Percentiles rank a stretch among this genome's conserved stretches.
phyloP scores from a whole-genome alignment of 2,113 vertebrate species.

The Echinops telfairi region DNA sequence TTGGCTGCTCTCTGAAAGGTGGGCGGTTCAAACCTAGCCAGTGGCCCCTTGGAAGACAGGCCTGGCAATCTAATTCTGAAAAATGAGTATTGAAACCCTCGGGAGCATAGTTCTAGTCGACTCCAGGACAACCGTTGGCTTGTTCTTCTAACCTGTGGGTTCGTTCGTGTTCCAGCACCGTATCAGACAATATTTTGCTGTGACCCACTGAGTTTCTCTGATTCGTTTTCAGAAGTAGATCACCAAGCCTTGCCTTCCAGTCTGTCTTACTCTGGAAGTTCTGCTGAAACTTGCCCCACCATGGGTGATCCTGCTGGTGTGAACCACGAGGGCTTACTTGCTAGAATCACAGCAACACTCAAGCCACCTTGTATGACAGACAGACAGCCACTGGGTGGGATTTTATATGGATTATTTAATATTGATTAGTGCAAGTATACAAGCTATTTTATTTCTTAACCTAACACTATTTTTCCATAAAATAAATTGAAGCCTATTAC shows the following conservation, averaged over 20 bases:
- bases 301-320: neutral
- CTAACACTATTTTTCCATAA: neutral
- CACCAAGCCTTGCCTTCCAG: too few relatives aligned
- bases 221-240: too few relatives aligned
- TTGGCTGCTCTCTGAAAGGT: neutral
- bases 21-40: neutral
- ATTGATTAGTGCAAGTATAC: neutral
- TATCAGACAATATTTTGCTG: too few relatives aligned
- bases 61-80: neutral
- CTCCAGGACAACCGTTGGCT: too few relatives aligned
- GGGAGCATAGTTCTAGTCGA: neutral
- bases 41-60: too few relatives aligned
- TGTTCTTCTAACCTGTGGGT: neutral
- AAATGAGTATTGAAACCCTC: neutral
- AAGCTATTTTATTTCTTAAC: slow-evolving; percentile 21
- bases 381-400: neutral
- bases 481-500: neutral
- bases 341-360: neutral
- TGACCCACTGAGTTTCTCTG: too few relatives aligned
- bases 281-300: too few relatives aligned
- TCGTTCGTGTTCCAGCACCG: too few relatives aligned
- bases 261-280: too few relatives aligned
- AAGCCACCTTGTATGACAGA: neutral
- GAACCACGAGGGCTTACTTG: neutral
- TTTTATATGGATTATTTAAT: neutral